These are phyloP conservation scores for Bradypus variegatus DNA, from an alignment of 2,797 vertebrate genomes.

Conservation along the genomic window DNA sequence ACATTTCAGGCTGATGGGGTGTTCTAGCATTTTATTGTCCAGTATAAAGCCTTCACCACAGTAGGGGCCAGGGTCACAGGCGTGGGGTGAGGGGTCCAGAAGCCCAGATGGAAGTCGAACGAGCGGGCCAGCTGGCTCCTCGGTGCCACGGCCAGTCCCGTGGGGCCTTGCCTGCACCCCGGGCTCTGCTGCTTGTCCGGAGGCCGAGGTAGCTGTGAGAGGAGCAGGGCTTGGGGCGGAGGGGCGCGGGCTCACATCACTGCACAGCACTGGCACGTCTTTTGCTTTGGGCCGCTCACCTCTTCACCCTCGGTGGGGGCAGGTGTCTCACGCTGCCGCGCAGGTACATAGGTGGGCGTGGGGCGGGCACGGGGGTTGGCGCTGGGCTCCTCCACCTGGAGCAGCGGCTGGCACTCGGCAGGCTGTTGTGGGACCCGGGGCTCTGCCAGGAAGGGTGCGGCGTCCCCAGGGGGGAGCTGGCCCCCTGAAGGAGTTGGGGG, in stretches of 20 bases:
- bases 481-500: neutral
- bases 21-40: slow-evolving; percentile 60
- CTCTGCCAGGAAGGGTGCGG: neutral
- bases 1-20: neutral
- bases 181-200: slow-evolving; percentile 44
- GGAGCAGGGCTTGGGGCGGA: neutral
- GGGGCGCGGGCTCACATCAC: slow-evolving; percentile 59
- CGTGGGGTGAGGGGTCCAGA: neutral
- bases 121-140: neutral
- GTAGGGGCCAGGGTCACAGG: slow-evolving; percentile 48
- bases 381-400: slow-evolving; percentile 16
- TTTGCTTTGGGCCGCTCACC: slow-evolving; percentile 62
- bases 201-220: slow-evolving; percentile 65
- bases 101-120: neutral
- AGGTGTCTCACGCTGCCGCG: slow-evolving; percentile 31
- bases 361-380: slow-evolving; percentile 44
- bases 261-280: slow-evolving; percentile 71
- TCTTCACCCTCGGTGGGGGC: slow-evolving; percentile 44
- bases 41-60: slow-evolving; percentile 61
- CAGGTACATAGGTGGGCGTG: slow-evolving; percentile 42
- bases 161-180: neutral
- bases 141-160: neutral
- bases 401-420: slow-evolving; percentile 62
- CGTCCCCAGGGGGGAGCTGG: neutral
- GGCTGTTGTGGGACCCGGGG: slow-evolving; percentile 10